Evolutionary conservation across 2,113 vertebrate genomes (phyloP), one percentile per base, ranked within the genome.

Genomic region (Pygoscelis adeliae): DNA sequence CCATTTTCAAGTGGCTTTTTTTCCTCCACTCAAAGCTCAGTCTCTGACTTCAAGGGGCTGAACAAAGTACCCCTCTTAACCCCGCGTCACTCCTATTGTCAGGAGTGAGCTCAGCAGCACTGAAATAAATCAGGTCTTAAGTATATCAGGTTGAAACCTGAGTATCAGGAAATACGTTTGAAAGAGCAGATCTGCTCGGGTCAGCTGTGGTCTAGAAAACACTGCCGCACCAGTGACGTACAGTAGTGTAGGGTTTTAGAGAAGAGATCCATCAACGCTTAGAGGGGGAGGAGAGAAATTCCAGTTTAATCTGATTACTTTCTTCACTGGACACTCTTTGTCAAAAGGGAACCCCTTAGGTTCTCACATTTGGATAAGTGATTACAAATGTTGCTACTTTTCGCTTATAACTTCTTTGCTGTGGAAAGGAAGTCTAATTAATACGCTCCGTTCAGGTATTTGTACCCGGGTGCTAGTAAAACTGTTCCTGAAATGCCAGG

Each of bases 1-100:
- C 56, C 46, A 13, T 86, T 73, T 91, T 92, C 88, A 70, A 78
- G 85, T 36, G 90, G 25, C 34, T 52, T 80, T 78, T 72, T 11
- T 34, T n/a, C 53, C 47, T 72, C 29, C 53, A 21, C 82, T 70
- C 67, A 27, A 70, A 90, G 67, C 76, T 70, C 55, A 22, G 32
- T 56, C 29, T 77, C 67, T 70, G 59, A 72, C 49, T 87, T 88
- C 50, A 86, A 83, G 93, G 78, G 67, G 50, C 59, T 79, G 52
- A 62, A 86, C 55, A 67, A 93, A 95, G 79, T 52, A 26, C 13
- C 26, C 38, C 84, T 88, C 76, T 86, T 93, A 88, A 96, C 82
- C 58, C 46, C 1, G 1, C 40, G 76, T 55, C 88, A 52, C 50
- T 77, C 46, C 74, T 55, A 4, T 87, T 92, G 86, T 93, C 42